Evolutionary conservation across 1,140 invertebrate species (phyloP).

Genomic region (Metopolophium dirhodum): DNA sequence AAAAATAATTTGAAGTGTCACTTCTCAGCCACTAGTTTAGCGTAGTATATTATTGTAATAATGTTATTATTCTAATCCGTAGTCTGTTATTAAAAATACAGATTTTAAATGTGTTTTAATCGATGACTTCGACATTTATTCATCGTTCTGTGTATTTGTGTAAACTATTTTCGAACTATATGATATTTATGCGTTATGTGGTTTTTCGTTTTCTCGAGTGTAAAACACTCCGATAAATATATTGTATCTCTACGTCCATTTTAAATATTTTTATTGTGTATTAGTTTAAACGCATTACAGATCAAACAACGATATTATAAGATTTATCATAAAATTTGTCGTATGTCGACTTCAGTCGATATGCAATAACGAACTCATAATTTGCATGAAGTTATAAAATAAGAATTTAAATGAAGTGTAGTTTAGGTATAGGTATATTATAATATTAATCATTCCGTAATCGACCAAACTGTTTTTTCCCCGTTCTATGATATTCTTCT

Average conservation of each 20-base stretch:
- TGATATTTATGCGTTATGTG: not conserved
- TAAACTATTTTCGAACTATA: not conserved
- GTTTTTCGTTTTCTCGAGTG: not conserved
- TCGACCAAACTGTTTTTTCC: not conserved
- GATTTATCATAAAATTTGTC: not conserved
- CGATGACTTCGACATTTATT: not conserved
- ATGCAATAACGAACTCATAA: not conserved
- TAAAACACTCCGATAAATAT: not conserved
- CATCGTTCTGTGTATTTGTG: not conserved
- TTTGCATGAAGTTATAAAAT: not conserved
- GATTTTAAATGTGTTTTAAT: not conserved
- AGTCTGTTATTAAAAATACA: not conserved
- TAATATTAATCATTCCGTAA: not conserved
- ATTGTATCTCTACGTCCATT: not conserved
- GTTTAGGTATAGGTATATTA: not conserved
- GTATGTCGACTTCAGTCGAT: not conserved
- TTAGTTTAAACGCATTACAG: not conserved
- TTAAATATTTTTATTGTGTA: not conserved
- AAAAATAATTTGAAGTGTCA: not conserved
- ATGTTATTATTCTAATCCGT: not conserved
- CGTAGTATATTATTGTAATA: not conserved
- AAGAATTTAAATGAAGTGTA: not conserved
- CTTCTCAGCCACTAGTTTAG: not conserved
- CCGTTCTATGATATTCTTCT: not conserved
- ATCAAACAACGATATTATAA: not conserved